A percentile compares a stretch with the other conserved stretches of the same genome.
These are phyloP conservation scores for Neostethus bicornis DNA, from an alignment of 2,797 vertebrate species.

Conservation along the genomic window DNA sequence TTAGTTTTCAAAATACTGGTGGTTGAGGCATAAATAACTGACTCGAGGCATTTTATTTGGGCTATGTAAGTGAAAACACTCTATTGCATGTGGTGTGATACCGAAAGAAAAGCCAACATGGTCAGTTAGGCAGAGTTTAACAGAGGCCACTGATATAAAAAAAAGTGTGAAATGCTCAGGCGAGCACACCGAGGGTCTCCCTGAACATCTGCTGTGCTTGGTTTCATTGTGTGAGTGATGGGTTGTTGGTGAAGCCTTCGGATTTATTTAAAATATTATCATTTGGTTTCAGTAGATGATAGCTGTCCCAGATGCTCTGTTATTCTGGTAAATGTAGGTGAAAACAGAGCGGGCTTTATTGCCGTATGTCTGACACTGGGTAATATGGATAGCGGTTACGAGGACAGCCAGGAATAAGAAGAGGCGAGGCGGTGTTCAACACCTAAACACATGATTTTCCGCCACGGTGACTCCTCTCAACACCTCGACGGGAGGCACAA, in stretches of 20 bases:
- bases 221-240: slow-evolving; percentile 61
- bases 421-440: slow-evolving; percentile 74
- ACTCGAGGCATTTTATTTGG: slow-evolving; percentile 17
- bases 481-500: slow-evolving; percentile 75
- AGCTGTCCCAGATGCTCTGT: slow-evolving; percentile 63
- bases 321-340: slow-evolving; percentile 66
- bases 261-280: slow-evolving; percentile 67
- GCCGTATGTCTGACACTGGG: slow-evolving; percentile 39
- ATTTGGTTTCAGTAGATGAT: slow-evolving; percentile 67
- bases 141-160: slow-evolving; percentile 57
- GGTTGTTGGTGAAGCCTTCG: slow-evolving; percentile 54
- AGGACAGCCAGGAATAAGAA: slow-evolving; percentile 61
- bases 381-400: slow-evolving; percentile 67
- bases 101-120: slow-evolving; percentile 47
- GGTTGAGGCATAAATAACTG: slow-evolving; percentile 15
- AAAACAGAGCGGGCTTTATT: slow-evolving; percentile 57
- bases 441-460: slow-evolving; percentile 85
- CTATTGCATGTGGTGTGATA: slow-evolving; percentile 24
- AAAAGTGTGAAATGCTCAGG: slow-evolving; percentile 53
- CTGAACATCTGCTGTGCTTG: slow-evolving; percentile 46
- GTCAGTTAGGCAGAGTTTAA: slow-evolving; percentile 53
- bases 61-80: slow-evolving; percentile 21
- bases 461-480: slow-evolving; percentile 79
- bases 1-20: no score
- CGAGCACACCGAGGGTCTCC: slow-evolving; percentile 47